phyloP scores from a whole-genome alignment of 2,888 invertebrate genomes.

The Standfussiana lucernea region DNA sequence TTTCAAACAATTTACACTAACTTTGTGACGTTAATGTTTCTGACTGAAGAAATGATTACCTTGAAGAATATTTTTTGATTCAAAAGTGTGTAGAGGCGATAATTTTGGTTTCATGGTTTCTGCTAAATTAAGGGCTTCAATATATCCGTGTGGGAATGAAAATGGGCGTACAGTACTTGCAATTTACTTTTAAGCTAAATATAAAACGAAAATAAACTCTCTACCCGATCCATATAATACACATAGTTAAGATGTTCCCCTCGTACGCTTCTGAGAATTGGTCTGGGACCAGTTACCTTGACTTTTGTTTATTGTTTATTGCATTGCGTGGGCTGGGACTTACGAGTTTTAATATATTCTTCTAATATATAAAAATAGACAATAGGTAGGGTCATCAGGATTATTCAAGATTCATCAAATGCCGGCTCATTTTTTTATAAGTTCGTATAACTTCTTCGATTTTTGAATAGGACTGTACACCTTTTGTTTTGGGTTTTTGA shows the following conservation, averaged over 20 bases:
- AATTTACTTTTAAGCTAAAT: slow-evolving; percentile 14
- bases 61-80: neutral
- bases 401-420: slow-evolving; percentile 61
- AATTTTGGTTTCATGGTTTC: neutral
- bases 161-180: neutral
- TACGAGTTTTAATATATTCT: slow-evolving; percentile 64
- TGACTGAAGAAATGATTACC: neutral
- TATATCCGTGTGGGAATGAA: neutral
- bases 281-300: slow-evolving; percentile 73
- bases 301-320: slow-evolving; percentile 79
- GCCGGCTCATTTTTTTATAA: slow-evolving; percentile 18
- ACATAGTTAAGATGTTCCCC: slow-evolving; percentile 58
- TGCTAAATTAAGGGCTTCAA: neutral
- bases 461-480: neutral
- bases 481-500: neutral
- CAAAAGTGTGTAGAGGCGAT: neutral
- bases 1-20: slow-evolving; percentile 18
- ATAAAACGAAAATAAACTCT: slow-evolving; percentile 52
- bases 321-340: slow-evolving; percentile 73
- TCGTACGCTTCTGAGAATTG: slow-evolving; percentile 69
- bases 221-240: slow-evolving; percentile 32
- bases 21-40: slow-evolving; percentile 11
- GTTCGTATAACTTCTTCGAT: slow-evolving; percentile 17
- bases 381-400: slow-evolving; percentile 74
- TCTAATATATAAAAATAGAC: slow-evolving; percentile 72